Evolutionary conservation across 2,113 vertebrate species (phyloP).

Genomic region (Ochotona curzoniae): DNA sequence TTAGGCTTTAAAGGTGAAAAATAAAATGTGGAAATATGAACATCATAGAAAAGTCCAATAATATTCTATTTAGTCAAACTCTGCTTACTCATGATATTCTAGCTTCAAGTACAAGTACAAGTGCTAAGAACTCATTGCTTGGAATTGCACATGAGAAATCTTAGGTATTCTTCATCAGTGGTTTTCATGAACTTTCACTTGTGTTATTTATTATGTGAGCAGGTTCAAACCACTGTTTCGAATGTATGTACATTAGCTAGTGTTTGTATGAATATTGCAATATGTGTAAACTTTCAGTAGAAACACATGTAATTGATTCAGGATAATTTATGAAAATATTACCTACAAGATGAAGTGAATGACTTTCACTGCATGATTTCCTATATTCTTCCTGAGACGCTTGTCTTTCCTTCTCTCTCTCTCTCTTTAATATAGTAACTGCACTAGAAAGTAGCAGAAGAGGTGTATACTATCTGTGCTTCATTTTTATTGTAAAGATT

Average conservation of each 20-base stretch:
- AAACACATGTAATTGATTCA: background rate
- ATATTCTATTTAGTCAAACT: background rate
- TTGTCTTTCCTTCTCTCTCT: background rate
- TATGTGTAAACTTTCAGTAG: background rate
- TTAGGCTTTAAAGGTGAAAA: background rate
- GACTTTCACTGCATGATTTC: background rate
- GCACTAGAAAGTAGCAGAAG: background rate
- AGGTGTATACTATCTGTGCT: background rate
- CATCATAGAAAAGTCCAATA: background rate
- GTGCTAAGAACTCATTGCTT: background rate
- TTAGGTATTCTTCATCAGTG: background rate
- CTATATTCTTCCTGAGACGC: background rate
- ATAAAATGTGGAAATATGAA: background rate
- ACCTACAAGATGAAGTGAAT: background rate
- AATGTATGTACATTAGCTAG: background rate
- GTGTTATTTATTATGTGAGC: conserved; percentile 11
- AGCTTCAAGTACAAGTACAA: conserved; percentile 24
- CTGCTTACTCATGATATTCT: background rate
- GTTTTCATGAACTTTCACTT: conserved; percentile 29
- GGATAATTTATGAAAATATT: conserved; percentile 4
- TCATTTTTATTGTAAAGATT: conserved; percentile 25
- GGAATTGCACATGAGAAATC: background rate
- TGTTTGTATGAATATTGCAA: background rate
- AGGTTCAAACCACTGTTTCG: conserved; percentile 20
- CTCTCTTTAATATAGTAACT: background rate